A percentile compares a stretch with the other conserved stretches of the same genome.
phyloP scores from a whole-genome alignment of 2,797 vertebrate genomes.

The Myripristis jacobus region DNA sequence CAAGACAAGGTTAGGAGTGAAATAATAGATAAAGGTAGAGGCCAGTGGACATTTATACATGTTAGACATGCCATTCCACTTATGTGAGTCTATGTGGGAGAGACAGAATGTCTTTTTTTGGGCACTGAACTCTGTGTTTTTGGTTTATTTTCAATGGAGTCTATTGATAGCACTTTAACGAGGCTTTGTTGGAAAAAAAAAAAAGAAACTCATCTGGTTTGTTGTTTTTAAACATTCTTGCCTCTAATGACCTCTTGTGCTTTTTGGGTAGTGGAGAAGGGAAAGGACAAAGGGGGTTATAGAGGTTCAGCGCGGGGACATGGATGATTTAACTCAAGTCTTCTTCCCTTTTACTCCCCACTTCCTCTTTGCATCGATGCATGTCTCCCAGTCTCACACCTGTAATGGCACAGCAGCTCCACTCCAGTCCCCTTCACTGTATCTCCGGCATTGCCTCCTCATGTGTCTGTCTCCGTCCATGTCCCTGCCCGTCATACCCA shows the following conservation, averaged over 20 bases:
- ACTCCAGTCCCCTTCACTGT: background rate
- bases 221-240: constrained; percentile 79
- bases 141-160: constrained; percentile 76
- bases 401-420: constrained; percentile 25
- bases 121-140: constrained; percentile 68
- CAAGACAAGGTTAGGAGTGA: constrained; percentile 22
- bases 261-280: constrained; percentile 60
- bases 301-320: constrained; percentile 44
- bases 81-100: constrained; percentile 49
- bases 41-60: constrained; percentile 47
- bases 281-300: constrained; percentile 17
- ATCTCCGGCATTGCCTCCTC: constrained; percentile 29
- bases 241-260: constrained; percentile 68
- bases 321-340: constrained; percentile 57
- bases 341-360: constrained; percentile 51
- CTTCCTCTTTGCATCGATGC: constrained; percentile 41
- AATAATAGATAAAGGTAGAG: constrained; percentile 45
- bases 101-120: constrained; percentile 66
- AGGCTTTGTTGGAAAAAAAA: constrained; percentile 64
- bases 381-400: constrained; percentile 38
- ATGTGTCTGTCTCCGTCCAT: constrained; percentile 29
- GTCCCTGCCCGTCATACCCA: constrained; percentile 10
- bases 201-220: constrained; percentile 55
- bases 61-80: constrained; percentile 55
- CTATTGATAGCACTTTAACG: constrained; percentile 81